A percentile compares a stretch with the other conserved stretches of the same genome.
Conservation (phyloP, 2,113 vertebrate genomes). For the Cyanoliseus patagonus region DNA sequence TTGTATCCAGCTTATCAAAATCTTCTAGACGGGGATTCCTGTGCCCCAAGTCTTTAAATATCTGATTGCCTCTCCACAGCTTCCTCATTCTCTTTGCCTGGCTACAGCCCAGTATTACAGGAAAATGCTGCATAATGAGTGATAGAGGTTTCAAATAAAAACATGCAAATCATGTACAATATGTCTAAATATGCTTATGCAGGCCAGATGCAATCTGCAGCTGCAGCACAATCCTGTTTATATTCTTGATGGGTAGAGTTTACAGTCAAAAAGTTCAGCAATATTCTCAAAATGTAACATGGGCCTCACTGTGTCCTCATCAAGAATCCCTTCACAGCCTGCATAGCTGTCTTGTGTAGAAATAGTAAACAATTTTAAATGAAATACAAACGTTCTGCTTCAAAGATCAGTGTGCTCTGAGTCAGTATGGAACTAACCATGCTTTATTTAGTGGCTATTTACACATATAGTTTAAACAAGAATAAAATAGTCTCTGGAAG, state of each 20-base stretch:
- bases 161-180: constrained; percentile 61
- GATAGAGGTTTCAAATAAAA: constrained; percentile 61
- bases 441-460: constrained; percentile 48
- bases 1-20: background rate
- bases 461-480: background rate
- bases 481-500: background rate
- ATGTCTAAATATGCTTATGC: constrained; percentile 61
- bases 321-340: constrained; percentile 41
- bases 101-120: constrained; percentile 13
- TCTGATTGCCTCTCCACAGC: constrained; percentile 28
- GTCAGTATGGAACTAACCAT: background rate
- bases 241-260: constrained; percentile 60
- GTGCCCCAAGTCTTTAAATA: constrained; percentile 2
- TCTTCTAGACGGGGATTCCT: constrained; percentile 24
- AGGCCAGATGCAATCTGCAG: constrained; percentile 63
- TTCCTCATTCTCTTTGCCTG: constrained; percentile 48
- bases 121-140: constrained; percentile 35
- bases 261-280: constrained; percentile 56
- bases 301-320: constrained; percentile 15
- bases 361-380: constrained; percentile 60
- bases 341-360: constrained; percentile 44
- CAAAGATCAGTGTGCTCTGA: background rate
- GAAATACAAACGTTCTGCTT: constrained; percentile 53
- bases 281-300: constrained; percentile 40
- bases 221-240: constrained; percentile 53